phyloP scores from a whole-genome alignment of 1,140 invertebrate species.

The Tetragnatha versicolor region DNA sequence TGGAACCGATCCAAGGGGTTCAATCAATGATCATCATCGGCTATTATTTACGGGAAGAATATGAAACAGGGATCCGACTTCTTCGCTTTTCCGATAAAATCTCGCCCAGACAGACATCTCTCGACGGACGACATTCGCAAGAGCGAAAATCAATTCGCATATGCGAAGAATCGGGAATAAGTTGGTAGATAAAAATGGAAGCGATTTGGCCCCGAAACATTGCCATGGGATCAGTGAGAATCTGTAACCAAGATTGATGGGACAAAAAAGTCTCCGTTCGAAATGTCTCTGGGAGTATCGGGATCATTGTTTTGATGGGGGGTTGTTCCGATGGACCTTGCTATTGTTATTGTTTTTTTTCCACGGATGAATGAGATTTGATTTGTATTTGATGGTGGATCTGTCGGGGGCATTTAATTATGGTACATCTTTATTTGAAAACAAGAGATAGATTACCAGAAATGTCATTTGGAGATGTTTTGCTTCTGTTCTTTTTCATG shows the following conservation, averaged over 20 bases:
- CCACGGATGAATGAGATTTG: neutral
- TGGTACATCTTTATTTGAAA: neutral
- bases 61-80: neutral
- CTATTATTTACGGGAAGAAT: conserved; percentile 30
- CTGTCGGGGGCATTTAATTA: neutral
- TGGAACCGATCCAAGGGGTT: neutral
- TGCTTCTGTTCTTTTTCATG: too few species aligned
- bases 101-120: neutral
- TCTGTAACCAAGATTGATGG: conserved; percentile 31
- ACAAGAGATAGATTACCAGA: too few species aligned
- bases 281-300: neutral
- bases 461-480: too few species aligned
- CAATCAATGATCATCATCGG: conserved; percentile 22
- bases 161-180: neutral
- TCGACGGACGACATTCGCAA: neutral
- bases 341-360: neutral
- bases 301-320: neutral
- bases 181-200: conserved; percentile 5
- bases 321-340: neutral
- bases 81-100: conserved; percentile 5
- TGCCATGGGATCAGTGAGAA: neutral
- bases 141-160: conserved; percentile 18
- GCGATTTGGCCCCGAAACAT: neutral
- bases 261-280: neutral
- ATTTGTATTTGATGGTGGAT: conserved; percentile 23